phyloP scores from a whole-genome alignment of 2,888 invertebrate genomes.

The Aromia moschata region DNA sequence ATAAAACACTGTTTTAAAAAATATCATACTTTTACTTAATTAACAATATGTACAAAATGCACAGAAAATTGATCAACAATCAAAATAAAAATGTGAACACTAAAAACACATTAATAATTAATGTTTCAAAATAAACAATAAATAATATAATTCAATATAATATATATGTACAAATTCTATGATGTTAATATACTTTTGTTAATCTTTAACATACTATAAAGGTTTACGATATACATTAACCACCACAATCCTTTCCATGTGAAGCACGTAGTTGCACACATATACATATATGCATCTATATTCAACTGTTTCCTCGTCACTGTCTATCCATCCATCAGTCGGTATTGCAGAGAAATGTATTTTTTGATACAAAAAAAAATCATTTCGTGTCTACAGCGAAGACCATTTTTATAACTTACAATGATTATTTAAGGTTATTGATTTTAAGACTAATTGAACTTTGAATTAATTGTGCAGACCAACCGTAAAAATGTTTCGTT shows the following conservation, averaged over 20 bases:
- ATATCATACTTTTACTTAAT: conserved; percentile 28
- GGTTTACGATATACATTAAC: conserved; percentile 7
- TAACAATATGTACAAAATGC: conserved; percentile 43
- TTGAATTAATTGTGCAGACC: too few relatives aligned
- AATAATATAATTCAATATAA: conserved; percentile 24
- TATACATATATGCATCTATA: too few relatives aligned
- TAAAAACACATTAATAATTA: conserved; percentile 15
- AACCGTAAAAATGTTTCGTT: too few relatives aligned
- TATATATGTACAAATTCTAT: conserved; percentile 7
- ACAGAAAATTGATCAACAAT: conserved; percentile 36
- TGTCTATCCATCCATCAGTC: conserved; percentile 10
- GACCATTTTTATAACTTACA: too few relatives aligned
- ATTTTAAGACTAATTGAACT: too few relatives aligned
- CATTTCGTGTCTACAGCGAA: too few relatives aligned
- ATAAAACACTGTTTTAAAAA: conserved; percentile 19
- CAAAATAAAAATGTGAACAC: conserved; percentile 35
- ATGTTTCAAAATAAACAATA: conserved; percentile 26
- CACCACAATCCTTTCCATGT: conserved; percentile 11
- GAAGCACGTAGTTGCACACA: too few relatives aligned
- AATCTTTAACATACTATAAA: conserved; percentile 12
- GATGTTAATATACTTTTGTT: conserved; percentile 11
- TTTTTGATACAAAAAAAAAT: conserved; percentile 28
- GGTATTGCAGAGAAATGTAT: conserved; percentile 9
- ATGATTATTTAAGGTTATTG: too few relatives aligned
- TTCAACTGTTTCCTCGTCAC: background rate